phyloP scores from a whole-genome alignment of 1,140 invertebrate species.

The Archivesica marissinica region DNA sequence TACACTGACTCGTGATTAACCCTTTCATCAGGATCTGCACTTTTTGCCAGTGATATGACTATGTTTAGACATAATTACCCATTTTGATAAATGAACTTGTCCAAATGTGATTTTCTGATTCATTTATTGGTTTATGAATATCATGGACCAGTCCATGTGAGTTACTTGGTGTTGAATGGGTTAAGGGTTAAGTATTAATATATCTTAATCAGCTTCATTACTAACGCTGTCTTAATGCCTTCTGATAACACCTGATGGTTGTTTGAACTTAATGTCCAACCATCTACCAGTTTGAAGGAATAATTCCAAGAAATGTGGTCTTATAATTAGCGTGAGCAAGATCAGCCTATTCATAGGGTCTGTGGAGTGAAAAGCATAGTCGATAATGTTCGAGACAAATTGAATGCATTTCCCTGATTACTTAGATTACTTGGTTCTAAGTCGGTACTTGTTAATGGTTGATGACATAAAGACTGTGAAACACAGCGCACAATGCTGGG shows the following conservation, averaged over 20 bases:
- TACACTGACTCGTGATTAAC: too few species aligned
- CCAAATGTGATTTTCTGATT: too few species aligned
- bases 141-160: too few species aligned
- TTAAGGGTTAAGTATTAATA: too few species aligned
- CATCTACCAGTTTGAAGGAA: background rate
- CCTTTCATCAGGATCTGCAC: too few species aligned
- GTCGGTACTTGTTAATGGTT: background rate
- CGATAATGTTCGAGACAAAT: conserved; percentile 10
- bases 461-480: conserved; percentile 3
- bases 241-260: background rate
- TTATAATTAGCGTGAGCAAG: background rate
- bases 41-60: too few species aligned
- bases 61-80: too few species aligned
- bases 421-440: conserved; percentile 3
- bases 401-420: conserved; percentile 19
- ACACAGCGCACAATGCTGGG: background rate
- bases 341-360: conserved; percentile 10
- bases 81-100: too few species aligned
- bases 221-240: background rate
- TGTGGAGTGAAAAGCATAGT: too few species aligned
- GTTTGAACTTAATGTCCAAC: background rate
- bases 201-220: background rate
- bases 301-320: background rate
- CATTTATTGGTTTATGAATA: too few species aligned
- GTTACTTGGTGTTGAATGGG: too few species aligned